These are phyloP conservation scores for Dryoscopus gambensis DNA, from an alignment of 2,113 vertebrate species.

Conservation along the genomic window DNA sequence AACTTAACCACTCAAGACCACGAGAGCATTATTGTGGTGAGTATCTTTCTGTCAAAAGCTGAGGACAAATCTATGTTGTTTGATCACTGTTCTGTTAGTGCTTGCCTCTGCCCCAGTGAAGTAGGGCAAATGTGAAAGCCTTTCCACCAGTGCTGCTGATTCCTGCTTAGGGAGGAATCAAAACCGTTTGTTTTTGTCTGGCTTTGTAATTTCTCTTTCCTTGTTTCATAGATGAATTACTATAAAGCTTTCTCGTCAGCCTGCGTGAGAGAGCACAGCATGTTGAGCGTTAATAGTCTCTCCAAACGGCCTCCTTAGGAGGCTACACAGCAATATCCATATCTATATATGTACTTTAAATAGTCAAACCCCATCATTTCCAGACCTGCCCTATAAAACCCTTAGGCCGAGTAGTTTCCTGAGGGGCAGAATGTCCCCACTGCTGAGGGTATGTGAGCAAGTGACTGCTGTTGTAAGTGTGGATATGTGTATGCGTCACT, in stretches of 20 bases:
- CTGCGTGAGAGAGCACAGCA: neutral
- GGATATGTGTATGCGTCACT: neutral
- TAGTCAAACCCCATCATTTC: neutral
- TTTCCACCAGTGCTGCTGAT: neutral
- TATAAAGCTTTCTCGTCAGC: neutral
- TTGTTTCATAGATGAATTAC: neutral
- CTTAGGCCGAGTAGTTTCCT: neutral
- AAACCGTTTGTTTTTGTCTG: neutral
- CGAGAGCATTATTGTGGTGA: slow-evolving; percentile 99
- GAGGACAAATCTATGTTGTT: neutral
- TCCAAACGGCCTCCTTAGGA: neutral
- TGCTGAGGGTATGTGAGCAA: neutral
- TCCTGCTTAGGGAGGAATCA: neutral
- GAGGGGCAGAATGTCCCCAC: neutral
- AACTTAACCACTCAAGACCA: slow-evolving; percentile 95
- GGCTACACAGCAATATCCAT: neutral
- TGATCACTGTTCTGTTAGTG: neutral
- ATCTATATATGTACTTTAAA: neutral
- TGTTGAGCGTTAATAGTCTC: neutral
- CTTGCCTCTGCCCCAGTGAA: neutral
- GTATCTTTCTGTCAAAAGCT: slow-evolving; percentile 48
- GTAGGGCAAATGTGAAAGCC: neutral
- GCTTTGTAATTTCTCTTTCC: neutral
- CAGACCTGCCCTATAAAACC: slow-evolving; percentile 6
- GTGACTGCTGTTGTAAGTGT: neutral